Evolutionary conservation across 2,797 vertebrate species (phyloP).

Genomic region (Sarcophilus harrisii): DNA sequence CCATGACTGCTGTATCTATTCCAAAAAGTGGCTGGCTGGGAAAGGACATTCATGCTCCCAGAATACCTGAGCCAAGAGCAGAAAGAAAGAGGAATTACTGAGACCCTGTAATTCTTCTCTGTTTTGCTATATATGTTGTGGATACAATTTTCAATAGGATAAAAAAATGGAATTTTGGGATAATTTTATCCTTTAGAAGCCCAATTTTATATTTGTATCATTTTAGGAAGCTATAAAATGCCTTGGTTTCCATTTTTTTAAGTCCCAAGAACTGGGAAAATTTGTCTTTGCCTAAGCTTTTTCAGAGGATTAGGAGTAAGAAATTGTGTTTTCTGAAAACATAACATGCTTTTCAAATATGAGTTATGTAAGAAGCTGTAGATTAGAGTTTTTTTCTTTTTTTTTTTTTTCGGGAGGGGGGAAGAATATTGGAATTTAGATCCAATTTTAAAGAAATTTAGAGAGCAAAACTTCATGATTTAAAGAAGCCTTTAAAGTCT

Average conservation of each 20-base stretch:
- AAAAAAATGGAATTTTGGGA: slow-evolving; percentile 60
- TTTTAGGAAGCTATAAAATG: slow-evolving; percentile 59
- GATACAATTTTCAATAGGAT: slow-evolving; percentile 49
- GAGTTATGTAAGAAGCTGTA: not conserved
- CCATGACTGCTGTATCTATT: slow-evolving; percentile 66
- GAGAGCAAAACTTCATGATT: slow-evolving; percentile 34
- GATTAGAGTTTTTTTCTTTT: not conserved
- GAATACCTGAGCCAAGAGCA: slow-evolving; percentile 68
- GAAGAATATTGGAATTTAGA: not conserved
- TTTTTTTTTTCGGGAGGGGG: not conserved
- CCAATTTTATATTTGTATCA: slow-evolving; percentile 40
- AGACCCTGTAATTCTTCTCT: slow-evolving; percentile 56
- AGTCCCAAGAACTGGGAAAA: slow-evolving; percentile 58
- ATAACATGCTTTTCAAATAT: slow-evolving; percentile 21
- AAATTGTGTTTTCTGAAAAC: slow-evolving; percentile 60
- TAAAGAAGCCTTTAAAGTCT: slow-evolving; percentile 32
- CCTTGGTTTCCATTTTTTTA: slow-evolving; percentile 56
- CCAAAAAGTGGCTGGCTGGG: slow-evolving; percentile 74
- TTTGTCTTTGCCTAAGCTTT: slow-evolving; percentile 44
- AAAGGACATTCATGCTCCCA: slow-evolving; percentile 55
- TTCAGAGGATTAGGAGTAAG: slow-evolving; percentile 25
- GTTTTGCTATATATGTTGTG: slow-evolving; percentile 53
- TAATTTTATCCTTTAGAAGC: slow-evolving; percentile 61
- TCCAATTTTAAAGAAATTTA: slow-evolving; percentile 39
- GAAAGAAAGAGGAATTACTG: slow-evolving; percentile 54